Percentiles rank a stretch among this genome's conserved stretches.
These are phyloP conservation scores for Andinoacara biseriatus DNA, from an alignment of 2,113 vertebrate genomes.

Conservation along the genomic window DNA sequence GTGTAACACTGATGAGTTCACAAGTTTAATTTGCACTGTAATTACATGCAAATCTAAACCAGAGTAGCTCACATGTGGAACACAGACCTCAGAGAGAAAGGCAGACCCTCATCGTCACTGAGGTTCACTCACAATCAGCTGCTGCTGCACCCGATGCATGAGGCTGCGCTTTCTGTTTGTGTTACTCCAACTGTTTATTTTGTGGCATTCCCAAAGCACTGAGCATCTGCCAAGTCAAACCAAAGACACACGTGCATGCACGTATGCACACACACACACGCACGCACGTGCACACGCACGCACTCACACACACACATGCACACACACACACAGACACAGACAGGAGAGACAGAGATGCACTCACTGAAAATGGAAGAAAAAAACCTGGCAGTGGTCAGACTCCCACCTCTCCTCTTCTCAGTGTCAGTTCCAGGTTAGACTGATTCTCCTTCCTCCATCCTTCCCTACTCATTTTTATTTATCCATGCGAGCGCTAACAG, in stretches of 20 bases:
- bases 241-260: slow-evolving; percentile 1
- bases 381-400: background rate
- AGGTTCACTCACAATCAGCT: background rate
- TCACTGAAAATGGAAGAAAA: background rate
- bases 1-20: no score
- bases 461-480: background rate
- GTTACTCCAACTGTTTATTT: slow-evolving; percentile 60
- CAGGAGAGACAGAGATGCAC: background rate
- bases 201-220: slow-evolving; percentile 49
- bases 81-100: background rate
- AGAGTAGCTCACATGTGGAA: background rate
- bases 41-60: background rate
- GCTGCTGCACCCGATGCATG: background rate
- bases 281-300: no score
- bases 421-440: slow-evolving; percentile 29
- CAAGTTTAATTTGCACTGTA: background rate
- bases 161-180: slow-evolving; percentile 32
- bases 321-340: background rate
- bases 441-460: background rate
- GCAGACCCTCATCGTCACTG: background rate
- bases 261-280: no score
- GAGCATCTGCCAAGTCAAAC: slow-evolving; percentile 51
- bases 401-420: background rate
- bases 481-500: background rate
- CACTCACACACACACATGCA: background rate